These are phyloP conservation scores for Clupea harengus DNA, from an alignment of 2,113 vertebrate species.

Conservation along the genomic window DNA sequence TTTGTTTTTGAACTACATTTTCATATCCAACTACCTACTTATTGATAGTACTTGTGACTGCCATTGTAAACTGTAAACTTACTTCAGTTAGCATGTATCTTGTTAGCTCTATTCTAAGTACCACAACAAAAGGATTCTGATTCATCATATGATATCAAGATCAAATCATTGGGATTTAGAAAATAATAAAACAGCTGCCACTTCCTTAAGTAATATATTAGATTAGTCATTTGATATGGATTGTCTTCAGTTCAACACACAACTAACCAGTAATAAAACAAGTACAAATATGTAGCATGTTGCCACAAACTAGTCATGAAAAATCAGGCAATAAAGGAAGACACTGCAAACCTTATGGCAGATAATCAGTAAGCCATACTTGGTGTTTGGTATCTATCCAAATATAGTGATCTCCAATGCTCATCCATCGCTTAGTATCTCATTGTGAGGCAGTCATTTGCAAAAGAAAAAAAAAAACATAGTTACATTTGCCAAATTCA, in stretches of 20 bases:
- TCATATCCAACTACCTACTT: not conserved
- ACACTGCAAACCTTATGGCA: not conserved
- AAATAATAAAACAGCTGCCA: not conserved
- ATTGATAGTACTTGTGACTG: not conserved
- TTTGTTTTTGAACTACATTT: not conserved
- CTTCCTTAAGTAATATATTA: not conserved
- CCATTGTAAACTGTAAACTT: not conserved
- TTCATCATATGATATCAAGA: not conserved
- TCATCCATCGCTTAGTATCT: not conserved
- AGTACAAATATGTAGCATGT: not conserved
- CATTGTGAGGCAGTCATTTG: constrained; percentile 33
- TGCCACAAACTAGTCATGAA: not conserved
- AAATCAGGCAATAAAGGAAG: not conserved
- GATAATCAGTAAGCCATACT: not conserved
- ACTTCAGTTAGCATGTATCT: not conserved
- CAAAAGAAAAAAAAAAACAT: constrained; percentile 27
- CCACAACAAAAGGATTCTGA: not conserved
- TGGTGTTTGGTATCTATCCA: not conserved
- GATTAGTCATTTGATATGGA: not conserved
- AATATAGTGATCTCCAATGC: constrained; percentile 28
- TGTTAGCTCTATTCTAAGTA: not conserved
- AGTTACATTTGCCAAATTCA: constrained; percentile 16
- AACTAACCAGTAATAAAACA: not conserved
- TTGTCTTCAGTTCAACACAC: not conserved
- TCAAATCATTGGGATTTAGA: not conserved